A percentile compares a stretch with the other conserved stretches of the same genome.
phyloP scores from a whole-genome alignment of 2,888 invertebrate species.

The Heliconius sara region DNA sequence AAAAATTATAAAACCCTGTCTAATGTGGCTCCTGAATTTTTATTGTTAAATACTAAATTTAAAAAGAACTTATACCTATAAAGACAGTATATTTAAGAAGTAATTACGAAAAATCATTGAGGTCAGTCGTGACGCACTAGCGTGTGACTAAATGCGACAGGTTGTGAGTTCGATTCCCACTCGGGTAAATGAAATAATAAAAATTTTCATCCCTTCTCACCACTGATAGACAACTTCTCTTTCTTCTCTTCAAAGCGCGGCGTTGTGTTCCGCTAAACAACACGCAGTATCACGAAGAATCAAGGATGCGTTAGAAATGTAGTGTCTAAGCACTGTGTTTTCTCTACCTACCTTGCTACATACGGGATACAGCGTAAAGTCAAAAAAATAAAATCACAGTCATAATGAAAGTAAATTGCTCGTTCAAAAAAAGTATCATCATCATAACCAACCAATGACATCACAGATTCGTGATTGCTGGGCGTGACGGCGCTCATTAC shows the following conservation, averaged over 20 bases:
- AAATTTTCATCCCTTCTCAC: too few species aligned
- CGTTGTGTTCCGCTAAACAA: not conserved
- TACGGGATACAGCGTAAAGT: not conserved
- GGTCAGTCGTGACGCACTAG: too few species aligned
- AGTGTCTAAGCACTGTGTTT: not conserved
- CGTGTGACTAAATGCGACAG: too few species aligned
- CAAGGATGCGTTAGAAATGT: not conserved
- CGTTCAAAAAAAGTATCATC: constrained; percentile 68
- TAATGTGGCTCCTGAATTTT: not conserved
- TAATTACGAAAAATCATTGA: too few species aligned
- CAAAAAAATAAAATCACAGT: constrained; percentile 1
- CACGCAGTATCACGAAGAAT: not conserved
- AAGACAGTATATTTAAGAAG: too few species aligned
- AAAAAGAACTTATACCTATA: too few species aligned
- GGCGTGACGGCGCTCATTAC: constrained; percentile 79
- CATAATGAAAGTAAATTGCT: constrained; percentile 69
- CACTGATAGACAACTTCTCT: too few species aligned
- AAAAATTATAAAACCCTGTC: not conserved
- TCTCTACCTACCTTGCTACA: not conserved
- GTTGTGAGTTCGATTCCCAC: too few species aligned
- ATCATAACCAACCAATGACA: constrained; percentile 74
- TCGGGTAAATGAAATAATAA: too few species aligned
- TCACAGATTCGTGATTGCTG: constrained; percentile 69
- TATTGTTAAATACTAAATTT: not conserved
- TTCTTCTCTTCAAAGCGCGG: too few species aligned